Percentiles rank a stretch among this genome's conserved stretches.
Evolutionary conservation across 1,140 invertebrate genomes (phyloP).

Genomic region (Papilio polytes): DNA sequence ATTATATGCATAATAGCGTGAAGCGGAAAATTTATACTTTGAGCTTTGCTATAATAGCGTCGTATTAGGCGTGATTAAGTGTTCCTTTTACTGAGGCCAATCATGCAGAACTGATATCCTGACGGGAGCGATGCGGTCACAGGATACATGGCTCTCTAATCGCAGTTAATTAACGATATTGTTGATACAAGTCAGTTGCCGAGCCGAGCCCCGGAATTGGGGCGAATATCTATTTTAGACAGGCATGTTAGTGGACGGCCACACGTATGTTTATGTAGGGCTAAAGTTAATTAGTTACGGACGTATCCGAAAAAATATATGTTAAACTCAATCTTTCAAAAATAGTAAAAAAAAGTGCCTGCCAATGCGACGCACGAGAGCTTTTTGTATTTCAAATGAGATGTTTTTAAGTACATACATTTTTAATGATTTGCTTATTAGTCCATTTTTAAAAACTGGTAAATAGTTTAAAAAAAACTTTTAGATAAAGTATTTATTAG

Average conservation of each 20-base stretch:
- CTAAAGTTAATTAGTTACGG: slow-evolving; percentile 12
- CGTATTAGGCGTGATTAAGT: slow-evolving; percentile 55
- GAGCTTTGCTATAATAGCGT: not conserved
- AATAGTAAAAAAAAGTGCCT: not conserved
- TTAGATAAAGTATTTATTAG: not conserved
- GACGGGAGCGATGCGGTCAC: slow-evolving; percentile 42
- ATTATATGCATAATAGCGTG: not conserved
- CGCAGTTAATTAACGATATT: slow-evolving; percentile 58
- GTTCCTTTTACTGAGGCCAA: slow-evolving; percentile 56
- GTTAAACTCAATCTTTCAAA: not conserved
- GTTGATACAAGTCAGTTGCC: slow-evolving; percentile 48
- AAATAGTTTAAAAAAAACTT: too few species aligned
- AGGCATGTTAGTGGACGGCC: slow-evolving; percentile 7
- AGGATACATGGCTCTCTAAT: slow-evolving; percentile 55
- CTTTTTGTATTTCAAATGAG: too few species aligned
- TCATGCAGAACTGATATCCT: slow-evolving; percentile 57
- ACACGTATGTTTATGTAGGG: not conserved
- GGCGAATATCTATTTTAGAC: slow-evolving; percentile 32
- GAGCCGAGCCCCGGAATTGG: slow-evolving; percentile 22
- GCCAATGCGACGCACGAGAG: too few species aligned
- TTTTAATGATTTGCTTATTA: too few species aligned
- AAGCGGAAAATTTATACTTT: not conserved
- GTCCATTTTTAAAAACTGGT: too few species aligned
- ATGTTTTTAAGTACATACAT: too few species aligned
- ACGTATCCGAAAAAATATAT: not conserved